Base-by-base conservation (phyloP, 2,888 invertebrate species). In the Lasioglossum villosulum region DNA sequence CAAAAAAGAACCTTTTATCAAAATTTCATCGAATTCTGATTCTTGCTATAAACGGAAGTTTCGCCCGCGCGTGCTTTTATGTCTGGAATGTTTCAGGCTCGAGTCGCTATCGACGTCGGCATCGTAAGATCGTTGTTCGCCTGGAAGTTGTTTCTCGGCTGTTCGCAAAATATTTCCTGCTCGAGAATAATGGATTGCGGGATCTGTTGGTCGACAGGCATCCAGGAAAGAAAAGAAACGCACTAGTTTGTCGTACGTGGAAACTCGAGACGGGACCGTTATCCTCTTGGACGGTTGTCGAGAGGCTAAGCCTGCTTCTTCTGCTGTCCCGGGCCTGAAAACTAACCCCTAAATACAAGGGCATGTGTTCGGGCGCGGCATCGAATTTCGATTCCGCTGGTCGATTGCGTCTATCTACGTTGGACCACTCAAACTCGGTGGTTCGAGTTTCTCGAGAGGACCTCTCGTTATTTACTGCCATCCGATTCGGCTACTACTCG, bases 401-500 rank as follows among this genome's bases (percentile, higher is more conserved):
- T 87, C 88, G 87, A 88, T 89, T 87, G 86, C 89, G 85, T 87
- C 81, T 79, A 88, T 82, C 86, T 79, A 88, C 84, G 87, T 74
- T 84, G 84, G 80, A 74, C 72, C 86, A 84, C 89, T 87, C 84
- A 84, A 87, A 86, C 87, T 87, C 83, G 87, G 66, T 78, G 89
- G 86, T 89, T 92, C 89, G 89, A 91, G 88, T 92, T 92, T 90
- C 93, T 92, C 87, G 87, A 92, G 89, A 52, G 23, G 86, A 90
- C 90, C 91, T 92, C 89, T 92, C 89, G 92, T 93, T 93, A 93
- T 93, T 93, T 92, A 92, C 92, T 90, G 92, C 89, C 92, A 92
- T 89, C 89, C 90, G 91, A 89, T 90, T 89, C 90, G 86, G 86
- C 87, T 90, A 85, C 89, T 89, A 86, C 89, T 75, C 56, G 78